phyloP scores from a whole-genome alignment of 1,140 invertebrate genomes.

The Centruroides vittatus region DNA sequence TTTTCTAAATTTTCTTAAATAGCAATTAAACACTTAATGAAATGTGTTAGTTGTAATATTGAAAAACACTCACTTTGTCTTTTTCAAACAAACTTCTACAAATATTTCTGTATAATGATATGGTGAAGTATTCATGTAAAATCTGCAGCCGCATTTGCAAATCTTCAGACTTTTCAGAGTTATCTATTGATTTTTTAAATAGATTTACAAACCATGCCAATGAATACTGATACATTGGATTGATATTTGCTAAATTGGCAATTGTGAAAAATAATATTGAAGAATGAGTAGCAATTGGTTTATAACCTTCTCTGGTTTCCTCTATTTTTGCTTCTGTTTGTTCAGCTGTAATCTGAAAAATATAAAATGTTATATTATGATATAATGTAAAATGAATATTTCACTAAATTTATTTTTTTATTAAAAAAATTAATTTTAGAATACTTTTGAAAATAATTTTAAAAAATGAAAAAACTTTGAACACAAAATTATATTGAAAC shows the following conservation, averaged over 20 bases:
- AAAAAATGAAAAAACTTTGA: too few relatives aligned
- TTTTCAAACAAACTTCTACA: slow-evolving; percentile 42
- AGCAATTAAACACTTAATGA: too few relatives aligned
- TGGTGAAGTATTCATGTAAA: slow-evolving; percentile 42
- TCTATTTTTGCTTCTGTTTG: slow-evolving; percentile 62
- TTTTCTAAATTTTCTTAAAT: too few relatives aligned
- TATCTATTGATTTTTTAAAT: slow-evolving; percentile 74
- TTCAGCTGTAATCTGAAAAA: slow-evolving; percentile 40
- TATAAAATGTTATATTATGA: background rate
- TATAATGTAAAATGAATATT: background rate
- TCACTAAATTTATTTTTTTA: too few relatives aligned
- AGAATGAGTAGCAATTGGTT: slow-evolving; percentile 40
- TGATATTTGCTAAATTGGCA: slow-evolving; percentile 37
- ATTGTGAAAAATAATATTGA: slow-evolving; percentile 41
- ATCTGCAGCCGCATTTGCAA: slow-evolving; percentile 54
- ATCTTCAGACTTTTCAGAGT: slow-evolving; percentile 74
- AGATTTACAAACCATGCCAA: slow-evolving; percentile 87
- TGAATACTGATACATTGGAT: slow-evolving; percentile 56
- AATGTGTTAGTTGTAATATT: too few relatives aligned
- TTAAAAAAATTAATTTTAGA: too few relatives aligned
- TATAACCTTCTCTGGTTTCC: slow-evolving; percentile 34
- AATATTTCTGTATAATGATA: slow-evolving; percentile 38
- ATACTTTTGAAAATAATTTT: too few relatives aligned
- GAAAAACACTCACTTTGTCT: slow-evolving; percentile 24
- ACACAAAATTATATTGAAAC: too few relatives aligned